A percentile compares a stretch with the other conserved stretches of the same genome.
Conservation (phyloP, 1,140 invertebrate genomes). For the Eciton burchellii region DNA sequence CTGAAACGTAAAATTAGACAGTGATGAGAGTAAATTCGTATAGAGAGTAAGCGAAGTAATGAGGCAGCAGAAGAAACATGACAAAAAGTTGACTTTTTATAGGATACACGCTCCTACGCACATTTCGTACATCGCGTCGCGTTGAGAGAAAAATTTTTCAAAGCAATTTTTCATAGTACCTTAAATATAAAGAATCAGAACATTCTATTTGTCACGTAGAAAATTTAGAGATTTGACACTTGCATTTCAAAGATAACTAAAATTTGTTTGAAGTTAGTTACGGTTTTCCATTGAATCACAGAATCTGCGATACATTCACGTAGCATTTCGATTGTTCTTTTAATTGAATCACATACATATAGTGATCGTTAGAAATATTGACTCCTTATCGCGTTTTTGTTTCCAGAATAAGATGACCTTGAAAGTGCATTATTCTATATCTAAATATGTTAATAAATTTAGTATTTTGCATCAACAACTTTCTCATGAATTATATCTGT, state of each 20-base stretch:
- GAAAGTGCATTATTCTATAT: too few relatives aligned
- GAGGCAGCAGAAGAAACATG: not conserved
- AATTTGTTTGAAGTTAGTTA: slow-evolving; percentile 50
- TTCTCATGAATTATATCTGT: not conserved
- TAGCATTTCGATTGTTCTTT: slow-evolving; percentile 28
- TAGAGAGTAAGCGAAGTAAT: not conserved
- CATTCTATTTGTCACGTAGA: not conserved
- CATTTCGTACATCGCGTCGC: not conserved
- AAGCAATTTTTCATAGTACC: not conserved
- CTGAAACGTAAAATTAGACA: not conserved
- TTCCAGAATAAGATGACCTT: not conserved
- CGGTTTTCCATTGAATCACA: not conserved
- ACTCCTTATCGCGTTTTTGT: not conserved
- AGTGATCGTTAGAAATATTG: not conserved
- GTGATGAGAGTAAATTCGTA: not conserved
- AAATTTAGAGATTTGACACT: slow-evolving; percentile 47
- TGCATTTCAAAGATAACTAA: slow-evolving; percentile 14
- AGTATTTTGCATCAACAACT: not conserved
- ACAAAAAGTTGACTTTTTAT: not conserved
- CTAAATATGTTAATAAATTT: slow-evolving; percentile 7
- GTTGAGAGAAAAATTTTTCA: not conserved
- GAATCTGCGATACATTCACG: not conserved
- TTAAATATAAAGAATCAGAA: not conserved
- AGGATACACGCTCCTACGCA: too few relatives aligned
- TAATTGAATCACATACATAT: not conserved